These are phyloP conservation scores for Ptychobarbus kaznakovi DNA, from an alignment of 2,797 vertebrate species.

Conservation along the genomic window DNA sequence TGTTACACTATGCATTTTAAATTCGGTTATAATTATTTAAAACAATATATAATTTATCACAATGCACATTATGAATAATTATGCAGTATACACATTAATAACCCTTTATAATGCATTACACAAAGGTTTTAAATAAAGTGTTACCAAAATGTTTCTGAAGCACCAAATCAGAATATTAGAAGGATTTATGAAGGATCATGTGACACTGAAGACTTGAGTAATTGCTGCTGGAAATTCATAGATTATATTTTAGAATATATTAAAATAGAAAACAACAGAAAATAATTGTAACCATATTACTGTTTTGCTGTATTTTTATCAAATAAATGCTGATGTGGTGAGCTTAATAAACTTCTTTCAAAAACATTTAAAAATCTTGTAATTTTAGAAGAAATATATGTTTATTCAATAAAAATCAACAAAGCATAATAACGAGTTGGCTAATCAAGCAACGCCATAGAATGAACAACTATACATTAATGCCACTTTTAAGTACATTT, in stretches of 20 bases:
- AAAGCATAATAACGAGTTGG: background rate
- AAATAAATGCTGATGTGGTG: background rate
- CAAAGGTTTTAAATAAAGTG: too few species aligned
- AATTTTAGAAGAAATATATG: background rate
- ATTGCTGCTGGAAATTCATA: background rate
- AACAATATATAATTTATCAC: too few species aligned
- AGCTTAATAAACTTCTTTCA: background rate
- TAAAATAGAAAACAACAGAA: background rate
- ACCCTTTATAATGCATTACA: background rate
- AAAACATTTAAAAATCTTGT: background rate
- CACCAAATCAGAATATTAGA: background rate
- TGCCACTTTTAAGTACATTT: background rate
- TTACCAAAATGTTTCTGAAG: background rate
- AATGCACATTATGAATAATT: background rate
- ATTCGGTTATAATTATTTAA: too few species aligned
- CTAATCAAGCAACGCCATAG: background rate
- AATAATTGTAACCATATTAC: background rate
- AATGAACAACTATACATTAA: background rate
- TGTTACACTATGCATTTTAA: too few species aligned
- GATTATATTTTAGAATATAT: background rate
- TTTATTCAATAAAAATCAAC: background rate
- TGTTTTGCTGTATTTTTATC: background rate
- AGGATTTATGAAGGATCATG: background rate
- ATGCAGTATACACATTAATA: background rate
- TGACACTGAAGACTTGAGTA: background rate